phyloP scores from a whole-genome alignment of 2,888 invertebrate species.

The Ichneumon xanthorius region DNA sequence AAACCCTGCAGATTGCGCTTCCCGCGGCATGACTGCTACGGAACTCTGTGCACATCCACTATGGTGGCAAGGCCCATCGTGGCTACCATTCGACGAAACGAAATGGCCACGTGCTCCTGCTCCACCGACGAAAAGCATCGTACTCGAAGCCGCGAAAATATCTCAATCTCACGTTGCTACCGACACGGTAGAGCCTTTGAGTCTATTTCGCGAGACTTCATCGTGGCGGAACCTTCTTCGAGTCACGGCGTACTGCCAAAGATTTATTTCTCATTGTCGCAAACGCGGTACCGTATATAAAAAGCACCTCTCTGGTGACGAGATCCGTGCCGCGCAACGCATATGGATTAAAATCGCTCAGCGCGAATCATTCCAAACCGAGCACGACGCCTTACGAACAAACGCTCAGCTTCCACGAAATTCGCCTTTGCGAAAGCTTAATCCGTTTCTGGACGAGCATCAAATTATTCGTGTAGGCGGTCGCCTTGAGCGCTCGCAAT shows the following conservation, averaged over 20 bases:
- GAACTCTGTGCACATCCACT: constrained; percentile 59
- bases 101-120: neutral
- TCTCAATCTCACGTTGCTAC: constrained; percentile 56
- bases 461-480: too few species aligned
- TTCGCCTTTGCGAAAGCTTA: too few species aligned
- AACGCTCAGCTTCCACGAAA: too few species aligned
- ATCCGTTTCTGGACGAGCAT: too few species aligned
- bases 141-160: neutral
- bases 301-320: constrained; percentile 9
- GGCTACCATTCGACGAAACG: constrained; percentile 53
- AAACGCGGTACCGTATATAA: neutral
- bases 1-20: constrained; percentile 78
- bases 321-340: constrained; percentile 17
- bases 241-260: constrained; percentile 38
- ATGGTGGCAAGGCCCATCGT: constrained; percentile 71
- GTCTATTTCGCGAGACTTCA: constrained; percentile 42
- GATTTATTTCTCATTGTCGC: constrained; percentile 12
- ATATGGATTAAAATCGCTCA: constrained; percentile 29
- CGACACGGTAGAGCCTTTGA: constrained; percentile 49
- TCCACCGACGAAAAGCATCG: neutral
- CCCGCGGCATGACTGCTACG: constrained; percentile 71
- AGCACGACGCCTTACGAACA: too few species aligned
- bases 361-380: too few species aligned
- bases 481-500: too few species aligned
- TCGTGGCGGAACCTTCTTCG: constrained; percentile 30